phyloP scores from a whole-genome alignment of 2,113 vertebrate species.

The Elanus axillaris region DNA sequence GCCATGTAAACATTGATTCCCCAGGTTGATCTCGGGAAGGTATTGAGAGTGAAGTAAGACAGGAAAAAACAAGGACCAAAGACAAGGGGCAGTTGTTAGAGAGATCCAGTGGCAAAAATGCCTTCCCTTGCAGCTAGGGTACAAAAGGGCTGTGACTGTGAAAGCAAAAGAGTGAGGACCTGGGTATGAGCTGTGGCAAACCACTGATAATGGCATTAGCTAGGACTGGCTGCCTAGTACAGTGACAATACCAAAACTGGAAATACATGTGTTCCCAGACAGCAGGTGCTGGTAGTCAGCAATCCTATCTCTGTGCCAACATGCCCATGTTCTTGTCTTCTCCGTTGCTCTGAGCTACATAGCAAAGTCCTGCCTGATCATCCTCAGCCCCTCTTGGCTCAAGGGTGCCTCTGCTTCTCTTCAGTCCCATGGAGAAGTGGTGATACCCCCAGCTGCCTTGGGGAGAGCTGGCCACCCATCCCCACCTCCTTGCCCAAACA shows the following conservation, averaged over 20 bases:
- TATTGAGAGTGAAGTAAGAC: neutral
- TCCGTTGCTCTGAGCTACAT: fast-evolving
- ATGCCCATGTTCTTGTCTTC: fast-evolving
- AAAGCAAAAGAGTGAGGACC: neutral
- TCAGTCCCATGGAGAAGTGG: neutral
- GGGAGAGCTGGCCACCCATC: neutral
- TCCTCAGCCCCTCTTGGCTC: neutral
- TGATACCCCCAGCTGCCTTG: neutral
- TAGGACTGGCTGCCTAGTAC: neutral
- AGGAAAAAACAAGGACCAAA: neutral
- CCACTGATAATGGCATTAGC: neutral
- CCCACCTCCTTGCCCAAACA: neutral
- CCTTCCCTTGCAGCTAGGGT: neutral
- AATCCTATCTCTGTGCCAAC: neutral
- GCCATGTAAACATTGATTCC: fast-evolving
- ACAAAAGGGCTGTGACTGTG: neutral
- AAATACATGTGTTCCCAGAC: neutral
- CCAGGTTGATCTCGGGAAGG: neutral
- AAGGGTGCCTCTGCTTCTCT: neutral
- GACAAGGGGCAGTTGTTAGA: neutral
- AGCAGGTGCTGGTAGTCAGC: neutral
- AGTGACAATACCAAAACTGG: neutral
- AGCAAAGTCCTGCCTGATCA: neutral
- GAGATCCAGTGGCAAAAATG: neutral
- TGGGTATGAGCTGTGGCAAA: neutral